Evolutionary conservation across 2,113 vertebrate species (phyloP).

Genomic region (Xenopus laevis): DNA sequence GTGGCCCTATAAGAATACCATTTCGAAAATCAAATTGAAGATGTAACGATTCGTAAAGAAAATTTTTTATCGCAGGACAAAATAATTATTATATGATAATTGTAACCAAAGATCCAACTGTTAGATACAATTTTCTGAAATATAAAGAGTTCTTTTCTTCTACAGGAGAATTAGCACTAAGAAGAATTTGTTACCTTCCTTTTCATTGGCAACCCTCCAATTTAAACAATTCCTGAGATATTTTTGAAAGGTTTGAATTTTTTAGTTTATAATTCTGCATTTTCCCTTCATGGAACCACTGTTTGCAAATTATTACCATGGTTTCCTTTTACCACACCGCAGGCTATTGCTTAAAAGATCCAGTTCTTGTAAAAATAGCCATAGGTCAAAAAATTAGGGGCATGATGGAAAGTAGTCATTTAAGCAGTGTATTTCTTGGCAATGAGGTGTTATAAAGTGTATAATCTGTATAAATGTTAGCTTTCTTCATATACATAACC

Average conservation of each 20-base stretch:
- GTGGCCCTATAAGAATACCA: too few relatives aligned
- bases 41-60: too few relatives aligned
- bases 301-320: conserved; percentile 51
- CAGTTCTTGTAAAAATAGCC: conserved; percentile 65
- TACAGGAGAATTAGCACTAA: conserved; percentile 21
- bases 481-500: conserved; percentile 64
- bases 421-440: conserved; percentile 61
- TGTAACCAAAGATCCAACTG: neutral
- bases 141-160: conserved; percentile 6
- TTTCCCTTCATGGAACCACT: conserved; percentile 51
- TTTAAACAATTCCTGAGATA: conserved; percentile 42
- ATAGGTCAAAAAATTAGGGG: conserved; percentile 52
- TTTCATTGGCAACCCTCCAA: conserved; percentile 43
- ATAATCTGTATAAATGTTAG: conserved; percentile 61
- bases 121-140: neutral
- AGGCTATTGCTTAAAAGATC: conserved; percentile 57
- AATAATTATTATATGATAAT: neutral
- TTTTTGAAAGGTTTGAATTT: conserved; percentile 34
- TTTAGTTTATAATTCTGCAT: conserved; percentile 41
- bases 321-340: conserved; percentile 48
- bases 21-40: too few relatives aligned
- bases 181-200: conserved; percentile 16
- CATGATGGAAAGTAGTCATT: conserved; percentile 57
- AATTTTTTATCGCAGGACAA: too few relatives aligned
- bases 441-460: conserved; percentile 41